Conservation (phyloP, 2,888 invertebrate genomes). For the Eudasyphora cyanicolor region DNA sequence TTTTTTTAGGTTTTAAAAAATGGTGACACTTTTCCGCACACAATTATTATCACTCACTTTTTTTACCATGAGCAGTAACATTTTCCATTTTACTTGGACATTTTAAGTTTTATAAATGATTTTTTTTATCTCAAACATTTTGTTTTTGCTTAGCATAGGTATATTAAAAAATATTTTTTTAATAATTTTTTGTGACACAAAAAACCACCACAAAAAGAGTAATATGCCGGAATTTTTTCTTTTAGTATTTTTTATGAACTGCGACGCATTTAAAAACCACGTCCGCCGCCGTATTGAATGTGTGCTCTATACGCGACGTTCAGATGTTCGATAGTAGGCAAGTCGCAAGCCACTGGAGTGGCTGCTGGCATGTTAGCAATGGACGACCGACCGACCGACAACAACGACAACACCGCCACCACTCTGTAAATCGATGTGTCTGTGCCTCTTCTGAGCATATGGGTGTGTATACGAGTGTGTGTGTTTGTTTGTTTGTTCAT, state of each 20-base stretch:
- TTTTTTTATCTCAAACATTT: constrained; percentile 14
- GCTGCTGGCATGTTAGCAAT: constrained; percentile 69
- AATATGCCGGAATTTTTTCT: no score
- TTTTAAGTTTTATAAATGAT: constrained; percentile 22
- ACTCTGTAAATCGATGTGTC: constrained; percentile 37
- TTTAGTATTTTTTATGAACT: constrained; percentile 27
- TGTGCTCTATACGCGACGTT: constrained; percentile 58
- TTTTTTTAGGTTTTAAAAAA: constrained; percentile 42
- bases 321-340: constrained; percentile 68
- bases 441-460: constrained; percentile 21
- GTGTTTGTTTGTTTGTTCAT: constrained; percentile 37
- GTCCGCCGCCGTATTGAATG: constrained; percentile 18
- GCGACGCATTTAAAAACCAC: constrained; percentile 36
- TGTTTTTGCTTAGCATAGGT: background rate
- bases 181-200: constrained; percentile 6
- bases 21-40: constrained; percentile 42
- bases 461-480: constrained; percentile 31
- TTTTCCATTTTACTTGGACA: background rate
- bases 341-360: constrained; percentile 71
- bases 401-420: constrained; percentile 60
- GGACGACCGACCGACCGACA: constrained; percentile 68
- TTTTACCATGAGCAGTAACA: constrained; percentile 3
- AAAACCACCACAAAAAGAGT: no score
- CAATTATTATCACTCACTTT: constrained; percentile 39
- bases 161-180: constrained; percentile 28